These are phyloP conservation scores for Chlorops oryzae DNA, from an alignment of 1,140 invertebrate genomes.

Conservation along the genomic window DNA sequence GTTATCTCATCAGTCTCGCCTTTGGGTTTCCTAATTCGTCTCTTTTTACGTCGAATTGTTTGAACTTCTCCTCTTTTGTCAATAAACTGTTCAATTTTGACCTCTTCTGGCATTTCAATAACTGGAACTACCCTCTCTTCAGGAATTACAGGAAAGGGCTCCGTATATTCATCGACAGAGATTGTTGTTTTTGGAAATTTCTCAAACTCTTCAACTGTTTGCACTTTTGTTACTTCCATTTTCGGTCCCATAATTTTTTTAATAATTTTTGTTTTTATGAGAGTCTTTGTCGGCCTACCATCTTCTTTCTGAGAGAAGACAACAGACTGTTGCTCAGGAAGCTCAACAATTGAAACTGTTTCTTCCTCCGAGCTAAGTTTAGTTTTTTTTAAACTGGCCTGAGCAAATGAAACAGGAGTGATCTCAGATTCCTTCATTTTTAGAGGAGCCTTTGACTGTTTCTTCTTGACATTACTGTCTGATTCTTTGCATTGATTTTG, in stretches of 20 bases:
- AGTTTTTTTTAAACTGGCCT: no score
- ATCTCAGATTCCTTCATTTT: no score
- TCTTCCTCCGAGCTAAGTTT: conserved; percentile 31
- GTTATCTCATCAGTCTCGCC: conserved; percentile 22
- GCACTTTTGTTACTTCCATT: conserved; percentile 48
- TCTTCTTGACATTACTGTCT: no score
- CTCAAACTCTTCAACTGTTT: conserved; percentile 48
- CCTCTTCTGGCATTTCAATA: conserved; percentile 27
- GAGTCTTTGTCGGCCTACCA: conserved; percentile 46
- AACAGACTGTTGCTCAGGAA: conserved; percentile 37
- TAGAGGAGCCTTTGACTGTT: no score
- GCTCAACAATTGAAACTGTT: conserved; percentile 28
- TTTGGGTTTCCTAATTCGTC: conserved; percentile 34
- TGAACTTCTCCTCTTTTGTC: conserved; percentile 19
- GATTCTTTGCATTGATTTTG: no score
- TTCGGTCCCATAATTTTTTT: conserved; percentile 44
- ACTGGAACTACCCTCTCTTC: conserved; percentile 38
- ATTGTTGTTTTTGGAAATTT: conserved; percentile 45
- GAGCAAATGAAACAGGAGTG: no score
- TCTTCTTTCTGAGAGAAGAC: conserved; percentile 41
- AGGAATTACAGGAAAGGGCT: conserved; percentile 32
- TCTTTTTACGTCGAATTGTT: conserved; percentile 33
- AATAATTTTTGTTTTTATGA: conserved; percentile 48
- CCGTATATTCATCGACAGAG: conserved; percentile 34
- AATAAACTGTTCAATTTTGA: conserved; percentile 12